phyloP scores from a whole-genome alignment of 2,113 vertebrate species.

The Procavia capensis region DNA sequence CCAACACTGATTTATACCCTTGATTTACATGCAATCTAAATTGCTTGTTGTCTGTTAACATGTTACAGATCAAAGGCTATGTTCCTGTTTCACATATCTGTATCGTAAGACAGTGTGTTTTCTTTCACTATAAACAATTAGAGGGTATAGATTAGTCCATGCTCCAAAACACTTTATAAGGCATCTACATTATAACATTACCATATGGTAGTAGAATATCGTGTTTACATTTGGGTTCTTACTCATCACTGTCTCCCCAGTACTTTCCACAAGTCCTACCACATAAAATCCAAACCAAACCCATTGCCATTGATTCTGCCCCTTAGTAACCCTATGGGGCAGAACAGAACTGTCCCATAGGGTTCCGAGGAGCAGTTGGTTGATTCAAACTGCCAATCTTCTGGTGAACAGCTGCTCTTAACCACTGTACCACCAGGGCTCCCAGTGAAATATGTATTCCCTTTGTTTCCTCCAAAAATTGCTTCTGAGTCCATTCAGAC shows the following conservation, averaged over 20 bases:
- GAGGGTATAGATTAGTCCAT: not conserved
- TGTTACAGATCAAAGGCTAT: not conserved
- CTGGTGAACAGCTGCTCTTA: too few relatives aligned
- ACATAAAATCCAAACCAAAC: not conserved
- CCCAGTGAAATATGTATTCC: too few relatives aligned
- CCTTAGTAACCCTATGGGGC: too few relatives aligned
- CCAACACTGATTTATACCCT: not conserved
- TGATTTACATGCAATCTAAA: not conserved
- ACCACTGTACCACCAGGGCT: too few relatives aligned
- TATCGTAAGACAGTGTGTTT: not conserved
- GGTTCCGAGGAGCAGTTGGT: too few relatives aligned
- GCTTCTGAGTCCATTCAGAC: too few relatives aligned
- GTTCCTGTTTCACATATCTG: not conserved
- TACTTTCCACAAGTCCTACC: not conserved
- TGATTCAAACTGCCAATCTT: too few relatives aligned
- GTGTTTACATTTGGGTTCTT: not conserved
- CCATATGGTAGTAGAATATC: not conserved
- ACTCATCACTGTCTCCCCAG: not conserved
- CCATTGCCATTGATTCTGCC: too few relatives aligned
- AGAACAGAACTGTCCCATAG: too few relatives aligned
- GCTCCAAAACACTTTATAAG: not conserved
- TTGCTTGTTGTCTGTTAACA: not conserved
- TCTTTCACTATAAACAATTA: not conserved
- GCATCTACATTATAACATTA: not conserved
- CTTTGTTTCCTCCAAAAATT: too few relatives aligned